Base-by-base conservation (phyloP, 2,888 invertebrate species). In the Serrognathus titanus region DNA sequence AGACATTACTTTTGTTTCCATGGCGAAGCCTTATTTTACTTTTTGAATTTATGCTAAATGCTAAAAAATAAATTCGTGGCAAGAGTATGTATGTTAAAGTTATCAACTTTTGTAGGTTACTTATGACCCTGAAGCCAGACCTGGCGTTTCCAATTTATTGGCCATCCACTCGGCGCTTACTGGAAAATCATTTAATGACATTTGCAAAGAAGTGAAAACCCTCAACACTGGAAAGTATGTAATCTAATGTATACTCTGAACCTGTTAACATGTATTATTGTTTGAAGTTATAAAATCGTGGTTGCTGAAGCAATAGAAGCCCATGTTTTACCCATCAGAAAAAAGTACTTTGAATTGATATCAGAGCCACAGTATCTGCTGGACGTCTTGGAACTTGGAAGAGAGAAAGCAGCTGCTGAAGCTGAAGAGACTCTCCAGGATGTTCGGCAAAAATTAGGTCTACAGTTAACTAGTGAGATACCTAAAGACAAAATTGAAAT, bases 71-170 rank as follows among this genome's bases (percentile, higher is more conserved):
- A 16, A 16, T 16, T 16, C 1, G 2, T 16, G 1, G 2, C 1
- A 16, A 16, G 2, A 2, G 1, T 16, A 16, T 16, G 16, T 16
- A 2, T 16, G 16, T 2, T 16, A 16, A 16, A 16, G 3, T 46
- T 45, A 2, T 35, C 1, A 9, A 41, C 8, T 1, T 35, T 10
- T 35, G 36, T 68, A 82, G 79, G 85, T 99, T 8, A 87, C 89
- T 9, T 97, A 85, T 76, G 90, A 94, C 63, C 90, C 90, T 1
- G 84, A 81, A 52, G 73, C 75, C 5, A 82, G 98, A 60, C 90
- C 94, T 0, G 98, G 94, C 20, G 90, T 99, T 11, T 83, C 95
- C 48, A 98, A 98, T 81, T 81, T 99, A 54, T 82, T 98, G 61
- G 80, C 82, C 54, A 89, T 97, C 60, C 92, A 95, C 79, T 87